Base-by-base conservation (phyloP, 2,888 invertebrate species). In the Tribolium freemani region DNA sequence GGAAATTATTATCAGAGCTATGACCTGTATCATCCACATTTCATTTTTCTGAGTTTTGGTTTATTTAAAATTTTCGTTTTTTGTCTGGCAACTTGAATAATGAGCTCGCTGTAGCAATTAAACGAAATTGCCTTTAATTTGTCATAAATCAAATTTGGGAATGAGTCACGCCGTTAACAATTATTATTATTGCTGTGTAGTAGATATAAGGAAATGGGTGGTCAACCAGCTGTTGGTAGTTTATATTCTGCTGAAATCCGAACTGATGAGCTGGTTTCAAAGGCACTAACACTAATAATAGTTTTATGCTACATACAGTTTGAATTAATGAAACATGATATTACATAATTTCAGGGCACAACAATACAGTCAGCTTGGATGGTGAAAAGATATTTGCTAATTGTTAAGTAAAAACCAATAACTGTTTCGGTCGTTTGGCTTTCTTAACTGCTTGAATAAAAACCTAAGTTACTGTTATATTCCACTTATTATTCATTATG, bases 71-170 rank as follows among this genome's bases (percentile, higher is more conserved):
- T 26, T 38, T 26, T 11, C 10, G 21, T 10, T n/a, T 38, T 56
- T 31, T 20, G 44, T 45, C 44, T 58, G 44, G 30, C 9, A 21
- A 48, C 48, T 21, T 46, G 30, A 21, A 61, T 48, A 44, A 61
- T 13, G 26, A 21, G 8, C 21, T 38, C 31, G 38, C 56, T 3
- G 30, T 6, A 30, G 45, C 48, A 67, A 67, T 67, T 67, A 56
- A 56, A 54, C 45, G 8, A 44, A 31, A 66, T 66, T 66, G 66
- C 20, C n/a, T 13, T 45, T 44, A 66, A 54, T 66, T 66, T 48
- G 45, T 21, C 21, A 45, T 66, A 66, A 66, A 66, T 66, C 66
- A 66, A 44, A 54, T 54, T 66, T 51, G 63, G 10, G 6, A 54
- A 30, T 66, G 66, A 66, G 53, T 66, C 66, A 53, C 45, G 48